Evolutionary conservation across 2,113 vertebrate genomes (phyloP).

Genomic region (Hemiprocne comata): DNA sequence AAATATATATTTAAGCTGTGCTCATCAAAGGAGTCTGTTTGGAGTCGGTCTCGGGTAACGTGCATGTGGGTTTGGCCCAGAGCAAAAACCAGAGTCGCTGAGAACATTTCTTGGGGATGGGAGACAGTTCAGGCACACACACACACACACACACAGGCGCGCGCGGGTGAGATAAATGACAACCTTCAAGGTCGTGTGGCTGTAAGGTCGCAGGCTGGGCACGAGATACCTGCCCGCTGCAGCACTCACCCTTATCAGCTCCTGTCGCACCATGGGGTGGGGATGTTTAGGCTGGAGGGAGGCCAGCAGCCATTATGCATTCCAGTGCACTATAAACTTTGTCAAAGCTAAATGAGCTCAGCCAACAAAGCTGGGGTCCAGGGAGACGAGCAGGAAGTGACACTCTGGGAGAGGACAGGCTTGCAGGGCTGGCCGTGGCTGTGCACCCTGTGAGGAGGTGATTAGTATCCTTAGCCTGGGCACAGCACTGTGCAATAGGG

Average conservation of each 20-base stretch:
- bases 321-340: constrained; percentile 27
- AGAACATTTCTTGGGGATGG: constrained; percentile 54
- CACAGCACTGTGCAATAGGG: neutral
- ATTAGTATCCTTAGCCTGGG: neutral
- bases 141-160: no score
- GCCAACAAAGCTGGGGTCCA: constrained; percentile 28
- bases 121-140: neutral
- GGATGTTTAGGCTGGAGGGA: constrained; percentile 66
- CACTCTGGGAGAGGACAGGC: neutral
- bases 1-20: constrained; percentile 67
- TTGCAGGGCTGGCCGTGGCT: neutral
- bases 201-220: constrained; percentile 41
- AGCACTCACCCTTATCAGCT: constrained; percentile 58
- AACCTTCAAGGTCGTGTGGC: constrained; percentile 41
- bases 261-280: constrained; percentile 50
- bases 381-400: constrained; percentile 27
- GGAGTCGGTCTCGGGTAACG: constrained; percentile 62
- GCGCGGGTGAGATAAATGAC: neutral
- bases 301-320: constrained; percentile 66
- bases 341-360: constrained; percentile 39
- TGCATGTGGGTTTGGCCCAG: constrained; percentile 70
- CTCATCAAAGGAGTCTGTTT: constrained; percentile 72
- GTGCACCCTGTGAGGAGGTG: rapidly evolving
- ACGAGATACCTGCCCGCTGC: constrained; percentile 38
- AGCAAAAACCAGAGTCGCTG: constrained; percentile 40